Percentiles rank a stretch among this genome's conserved stretches.
phyloP scores from a whole-genome alignment of 2,797 vertebrate species.

The Arrhamphus sclerolepis region DNA sequence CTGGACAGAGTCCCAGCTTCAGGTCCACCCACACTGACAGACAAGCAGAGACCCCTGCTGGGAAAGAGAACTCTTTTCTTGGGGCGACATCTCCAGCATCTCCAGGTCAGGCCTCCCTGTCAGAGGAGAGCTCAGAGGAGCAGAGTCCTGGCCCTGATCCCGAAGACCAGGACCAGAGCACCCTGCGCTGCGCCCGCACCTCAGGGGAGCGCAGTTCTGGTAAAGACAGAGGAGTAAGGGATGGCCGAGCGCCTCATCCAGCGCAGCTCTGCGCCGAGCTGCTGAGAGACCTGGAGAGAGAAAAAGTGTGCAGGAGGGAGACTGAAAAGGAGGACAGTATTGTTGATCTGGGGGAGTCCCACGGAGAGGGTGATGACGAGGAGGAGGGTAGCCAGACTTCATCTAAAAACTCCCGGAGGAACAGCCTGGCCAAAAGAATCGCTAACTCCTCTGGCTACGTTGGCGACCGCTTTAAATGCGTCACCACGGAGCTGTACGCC shows the following conservation, averaged over 20 bases:
- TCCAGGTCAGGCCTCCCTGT: constrained; percentile 46
- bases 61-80: constrained; percentile 54
- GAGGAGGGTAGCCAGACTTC: constrained; percentile 77
- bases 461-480: constrained; percentile 97
- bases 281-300: constrained; percentile 78
- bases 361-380: constrained; percentile 80
- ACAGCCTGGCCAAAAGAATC: constrained; percentile 95
- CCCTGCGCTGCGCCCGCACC: constrained; percentile 82
- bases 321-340: constrained; percentile 71
- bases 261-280: constrained; percentile 69
- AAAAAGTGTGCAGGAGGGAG: constrained; percentile 65
- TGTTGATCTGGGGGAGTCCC: constrained; percentile 77
- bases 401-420: constrained; percentile 86
- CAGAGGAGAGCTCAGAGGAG: constrained; percentile 75
- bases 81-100: constrained; percentile 36
- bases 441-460: constrained; percentile 97
- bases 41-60: constrained; percentile 51
- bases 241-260: constrained; percentile 25
- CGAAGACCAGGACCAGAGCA: constrained; percentile 80
- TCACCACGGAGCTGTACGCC: constrained; percentile 96
- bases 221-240: constrained; percentile 67
- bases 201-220: constrained; percentile 80
- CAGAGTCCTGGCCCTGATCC: constrained; percentile 70
- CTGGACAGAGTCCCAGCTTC: constrained; percentile 42
- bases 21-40: constrained; percentile 53